A percentile compares a stretch with the other conserved stretches of the same genome.
Conservation (phyloP, 1,140 invertebrate genomes). For the Brachystomella parvula region DNA sequence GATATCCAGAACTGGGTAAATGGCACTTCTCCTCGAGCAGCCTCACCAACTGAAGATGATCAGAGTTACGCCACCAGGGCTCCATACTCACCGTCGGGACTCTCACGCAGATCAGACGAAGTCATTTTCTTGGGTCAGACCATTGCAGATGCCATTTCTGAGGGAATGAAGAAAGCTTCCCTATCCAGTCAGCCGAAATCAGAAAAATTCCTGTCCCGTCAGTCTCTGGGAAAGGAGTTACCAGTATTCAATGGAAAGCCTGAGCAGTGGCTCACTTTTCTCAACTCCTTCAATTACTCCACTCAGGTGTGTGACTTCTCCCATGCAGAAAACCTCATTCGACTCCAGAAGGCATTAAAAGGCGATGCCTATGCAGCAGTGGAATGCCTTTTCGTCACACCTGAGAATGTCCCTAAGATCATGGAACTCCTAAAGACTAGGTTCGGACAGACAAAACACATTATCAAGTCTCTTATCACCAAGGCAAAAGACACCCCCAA, state of each 20-base stretch:
- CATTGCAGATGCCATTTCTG: too few species aligned
- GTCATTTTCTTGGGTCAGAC: too few species aligned
- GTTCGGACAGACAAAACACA: neutral
- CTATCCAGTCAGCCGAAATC: too few species aligned
- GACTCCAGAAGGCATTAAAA: conserved; percentile 3
- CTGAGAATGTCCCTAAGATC: conserved; percentile 5
- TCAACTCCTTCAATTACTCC: neutral
- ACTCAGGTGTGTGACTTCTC: conserved; percentile 15
- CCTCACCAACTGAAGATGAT: too few species aligned
- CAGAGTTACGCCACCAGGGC: too few species aligned
- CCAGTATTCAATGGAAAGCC: conserved; percentile 16
- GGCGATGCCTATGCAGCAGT: conserved; percentile 1
- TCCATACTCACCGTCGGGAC: too few species aligned
- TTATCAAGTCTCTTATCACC: conserved; percentile 1
- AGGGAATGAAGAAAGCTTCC: too few species aligned
- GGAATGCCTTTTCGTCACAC: neutral
- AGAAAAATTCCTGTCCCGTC: conserved; percentile 8
- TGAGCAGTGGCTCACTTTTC: conserved; percentile 16
- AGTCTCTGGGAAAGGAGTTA: neutral
- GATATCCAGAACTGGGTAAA: too few species aligned
- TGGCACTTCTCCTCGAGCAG: too few species aligned
- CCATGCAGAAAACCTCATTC: conserved; percentile 1
- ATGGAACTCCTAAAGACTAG: neutral
- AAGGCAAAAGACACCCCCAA: neutral
- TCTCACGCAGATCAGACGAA: too few species aligned